phyloP scores from a whole-genome alignment of 2,797 vertebrate species.

The Menidia menidia region DNA sequence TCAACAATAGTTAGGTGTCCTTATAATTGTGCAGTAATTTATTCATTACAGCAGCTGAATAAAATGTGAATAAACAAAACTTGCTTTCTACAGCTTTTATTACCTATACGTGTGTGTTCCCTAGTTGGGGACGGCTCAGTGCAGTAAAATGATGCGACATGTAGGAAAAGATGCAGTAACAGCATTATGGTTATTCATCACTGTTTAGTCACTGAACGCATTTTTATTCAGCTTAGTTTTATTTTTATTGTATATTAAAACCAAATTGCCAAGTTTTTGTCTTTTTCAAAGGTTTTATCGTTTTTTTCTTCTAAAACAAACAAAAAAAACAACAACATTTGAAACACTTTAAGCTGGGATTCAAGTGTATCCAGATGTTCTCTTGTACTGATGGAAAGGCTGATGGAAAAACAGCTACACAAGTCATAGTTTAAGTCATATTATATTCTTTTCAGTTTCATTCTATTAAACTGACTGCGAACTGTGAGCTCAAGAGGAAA shows the following conservation, averaged over 20 bases:
- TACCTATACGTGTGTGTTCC: background rate
- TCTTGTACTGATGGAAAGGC: too few relatives aligned
- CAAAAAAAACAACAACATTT: too few relatives aligned
- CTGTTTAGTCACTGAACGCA: background rate
- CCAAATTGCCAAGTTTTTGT: background rate
- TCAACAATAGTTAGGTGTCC: background rate
- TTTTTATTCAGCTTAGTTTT: background rate
- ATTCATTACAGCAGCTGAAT: background rate
- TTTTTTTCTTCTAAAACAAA: background rate
- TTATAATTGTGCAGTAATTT: background rate
- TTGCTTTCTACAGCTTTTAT: background rate
- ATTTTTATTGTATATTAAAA: background rate
- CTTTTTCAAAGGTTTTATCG: too few relatives aligned
- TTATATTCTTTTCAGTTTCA: constrained; percentile 18
- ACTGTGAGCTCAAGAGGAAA: background rate
- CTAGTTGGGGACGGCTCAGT: too few relatives aligned
- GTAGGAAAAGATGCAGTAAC: background rate
- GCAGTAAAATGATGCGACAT: too few relatives aligned
- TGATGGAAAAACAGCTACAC: background rate
- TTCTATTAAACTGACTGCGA: background rate
- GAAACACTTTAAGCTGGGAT: too few relatives aligned
- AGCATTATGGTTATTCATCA: background rate
- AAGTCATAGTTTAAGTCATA: constrained; percentile 1
- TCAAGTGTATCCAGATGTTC: background rate
- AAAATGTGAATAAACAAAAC: background rate